Conservation (phyloP, 2,113 vertebrate genomes). For the Rhinoptilus africanus region DNA sequence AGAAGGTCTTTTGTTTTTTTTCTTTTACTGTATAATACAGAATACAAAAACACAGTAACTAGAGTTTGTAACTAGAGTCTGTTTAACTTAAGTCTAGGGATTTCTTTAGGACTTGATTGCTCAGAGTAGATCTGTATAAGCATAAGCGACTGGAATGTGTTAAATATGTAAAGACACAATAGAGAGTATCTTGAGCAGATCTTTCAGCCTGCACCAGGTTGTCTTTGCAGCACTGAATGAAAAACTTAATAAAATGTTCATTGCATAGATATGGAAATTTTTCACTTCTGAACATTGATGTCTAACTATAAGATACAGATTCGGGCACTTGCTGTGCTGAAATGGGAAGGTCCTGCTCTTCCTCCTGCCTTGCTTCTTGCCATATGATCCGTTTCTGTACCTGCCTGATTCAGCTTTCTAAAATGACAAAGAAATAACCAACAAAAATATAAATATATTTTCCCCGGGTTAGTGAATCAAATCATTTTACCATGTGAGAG, state of each 20-base stretch:
- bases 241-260: background rate
- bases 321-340: background rate
- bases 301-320: background rate
- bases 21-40: background rate
- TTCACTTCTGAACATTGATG: background rate
- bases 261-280: background rate
- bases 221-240: background rate
- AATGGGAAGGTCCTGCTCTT: background rate
- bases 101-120: background rate
- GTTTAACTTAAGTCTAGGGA: background rate
- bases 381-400: background rate
- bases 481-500: background rate
- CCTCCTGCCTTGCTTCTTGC: background rate
- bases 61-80: background rate
- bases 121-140: background rate
- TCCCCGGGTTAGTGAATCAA: background rate
- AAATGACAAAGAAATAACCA: background rate
- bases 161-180: background rate
- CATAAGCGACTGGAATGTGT: background rate
- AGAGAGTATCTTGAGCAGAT: background rate
- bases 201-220: background rate
- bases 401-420: background rate
- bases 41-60: background rate
- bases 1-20: background rate
- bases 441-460: background rate